Evolutionary conservation across 1,140 invertebrate species (phyloP).

Genomic region (Heterodera schachtii): DNA sequence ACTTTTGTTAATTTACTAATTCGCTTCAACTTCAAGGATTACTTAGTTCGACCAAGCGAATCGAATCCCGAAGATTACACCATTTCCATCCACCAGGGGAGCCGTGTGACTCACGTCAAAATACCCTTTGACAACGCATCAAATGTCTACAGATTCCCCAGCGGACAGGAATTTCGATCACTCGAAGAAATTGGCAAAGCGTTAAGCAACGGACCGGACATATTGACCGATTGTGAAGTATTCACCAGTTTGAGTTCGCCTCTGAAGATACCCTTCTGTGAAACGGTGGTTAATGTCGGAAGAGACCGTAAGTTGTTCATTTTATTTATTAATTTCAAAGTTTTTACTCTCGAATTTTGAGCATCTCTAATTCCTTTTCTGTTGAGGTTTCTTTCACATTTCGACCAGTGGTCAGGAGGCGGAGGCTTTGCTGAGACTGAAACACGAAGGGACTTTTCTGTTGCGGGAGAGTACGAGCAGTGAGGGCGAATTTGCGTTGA

Average conservation of each 20-base stretch:
- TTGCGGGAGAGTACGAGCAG: conserved; percentile 33
- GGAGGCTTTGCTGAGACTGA: conserved; percentile 43
- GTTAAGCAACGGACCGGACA: conserved; percentile 38
- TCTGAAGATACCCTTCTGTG: conserved; percentile 41
- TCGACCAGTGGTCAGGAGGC: conserved; percentile 45
- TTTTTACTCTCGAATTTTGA: too few relatives aligned
- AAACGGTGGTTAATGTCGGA: conserved; percentile 41
- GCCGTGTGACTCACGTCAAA: conserved; percentile 52
- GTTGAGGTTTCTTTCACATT: conserved; percentile 45
- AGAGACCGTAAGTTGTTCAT: conserved; percentile 23
- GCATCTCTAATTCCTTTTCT: too few relatives aligned
- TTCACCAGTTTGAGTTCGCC: conserved; percentile 40
- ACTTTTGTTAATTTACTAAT: conserved; percentile 27
- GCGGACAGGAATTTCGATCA: conserved; percentile 49
- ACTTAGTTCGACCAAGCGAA: conserved; percentile 46
- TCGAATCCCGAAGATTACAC: conserved; percentile 49
- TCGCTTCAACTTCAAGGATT: conserved; percentile 33
- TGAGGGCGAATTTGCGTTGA: conserved; percentile 49
- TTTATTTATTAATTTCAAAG: conserved; percentile 32
- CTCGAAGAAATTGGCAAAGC: conserved; percentile 34
- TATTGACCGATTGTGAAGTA: conserved; percentile 42
- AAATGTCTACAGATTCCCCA: conserved; percentile 45
- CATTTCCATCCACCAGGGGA: conserved; percentile 51
- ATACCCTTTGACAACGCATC: conserved; percentile 30
- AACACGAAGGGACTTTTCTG: conserved; percentile 52